Conservation (phyloP, 2,797 vertebrate species). For the Oreochromis grahami region DNA sequence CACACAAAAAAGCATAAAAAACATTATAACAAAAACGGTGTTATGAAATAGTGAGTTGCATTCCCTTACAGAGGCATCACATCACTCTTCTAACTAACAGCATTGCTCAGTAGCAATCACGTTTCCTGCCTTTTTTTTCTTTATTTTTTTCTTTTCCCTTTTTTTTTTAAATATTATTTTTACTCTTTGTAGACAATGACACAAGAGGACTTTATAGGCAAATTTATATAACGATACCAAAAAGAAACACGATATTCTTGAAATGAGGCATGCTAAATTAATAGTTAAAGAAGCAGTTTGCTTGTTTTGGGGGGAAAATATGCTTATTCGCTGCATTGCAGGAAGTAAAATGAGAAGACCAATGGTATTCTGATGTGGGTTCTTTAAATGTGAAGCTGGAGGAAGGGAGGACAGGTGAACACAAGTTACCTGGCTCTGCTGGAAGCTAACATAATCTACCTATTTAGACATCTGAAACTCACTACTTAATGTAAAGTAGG, state of each 20-base stretch:
- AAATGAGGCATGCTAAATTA: slow-evolving; percentile 63
- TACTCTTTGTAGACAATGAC: slow-evolving; percentile 44
- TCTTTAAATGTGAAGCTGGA: not conserved
- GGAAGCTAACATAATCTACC: not conserved
- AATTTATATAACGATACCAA: slow-evolving; percentile 33
- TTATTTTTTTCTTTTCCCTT: too few relatives aligned
- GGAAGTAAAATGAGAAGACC: not conserved
- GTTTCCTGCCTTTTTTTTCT: not conserved
- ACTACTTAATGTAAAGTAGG: not conserved
- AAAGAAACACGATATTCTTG: slow-evolving; percentile 49
- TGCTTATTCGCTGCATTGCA: not conserved
- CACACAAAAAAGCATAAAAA: not conserved
- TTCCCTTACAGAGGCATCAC: slow-evolving; percentile 47
- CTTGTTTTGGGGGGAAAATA: not conserved
- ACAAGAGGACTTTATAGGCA: slow-evolving; percentile 39
- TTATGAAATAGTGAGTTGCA: not conserved
- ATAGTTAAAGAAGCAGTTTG: not conserved
- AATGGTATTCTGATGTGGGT: not conserved
- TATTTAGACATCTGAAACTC: not conserved
- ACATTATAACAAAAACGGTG: not conserved
- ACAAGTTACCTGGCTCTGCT: not conserved
- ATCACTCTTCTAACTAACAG: slow-evolving; percentile 56
- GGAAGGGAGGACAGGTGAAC: not conserved
- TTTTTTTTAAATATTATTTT: slow-evolving; percentile 1
- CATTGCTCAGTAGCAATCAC: slow-evolving; percentile 47